Percentiles rank a stretch among this genome's conserved stretches.
Evolutionary conservation across 2,113 vertebrate genomes (phyloP).

Genomic region (Paramisgurnus dabryanus): DNA sequence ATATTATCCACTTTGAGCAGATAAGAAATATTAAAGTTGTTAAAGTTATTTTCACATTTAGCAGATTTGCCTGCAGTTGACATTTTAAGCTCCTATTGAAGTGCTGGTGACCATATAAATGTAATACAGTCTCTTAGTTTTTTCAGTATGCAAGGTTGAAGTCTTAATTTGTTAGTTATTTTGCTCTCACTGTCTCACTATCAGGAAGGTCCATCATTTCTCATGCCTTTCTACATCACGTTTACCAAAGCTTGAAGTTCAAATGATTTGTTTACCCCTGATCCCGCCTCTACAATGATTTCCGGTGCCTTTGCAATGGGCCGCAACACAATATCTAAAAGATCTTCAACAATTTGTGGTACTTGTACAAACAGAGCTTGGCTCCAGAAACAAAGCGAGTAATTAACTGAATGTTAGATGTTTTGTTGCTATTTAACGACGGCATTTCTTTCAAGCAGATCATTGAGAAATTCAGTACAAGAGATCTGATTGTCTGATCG

Average conservation of each 20-base stretch:
- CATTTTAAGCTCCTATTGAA: constrained; percentile 15
- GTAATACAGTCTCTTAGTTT: neutral
- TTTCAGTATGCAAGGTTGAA: neutral
- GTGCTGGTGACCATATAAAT: neutral
- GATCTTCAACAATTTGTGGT: constrained; percentile 12
- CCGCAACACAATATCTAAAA: neutral
- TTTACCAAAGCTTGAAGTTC: constrained; percentile 16
- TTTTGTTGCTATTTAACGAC: neutral
- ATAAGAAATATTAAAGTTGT: neutral
- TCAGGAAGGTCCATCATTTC: constrained; percentile 9
- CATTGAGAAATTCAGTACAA: neutral
- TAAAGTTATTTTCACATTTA: neutral
- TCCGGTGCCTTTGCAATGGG: constrained; percentile 14
- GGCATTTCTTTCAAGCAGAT: neutral
- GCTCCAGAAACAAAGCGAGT: neutral
- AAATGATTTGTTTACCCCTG: constrained; percentile 1
- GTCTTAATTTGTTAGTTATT: neutral
- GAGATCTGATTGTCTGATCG: too few species aligned
- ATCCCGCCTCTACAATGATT: neutral
- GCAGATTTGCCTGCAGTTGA: constrained; percentile 32
- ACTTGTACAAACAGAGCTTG: neutral
- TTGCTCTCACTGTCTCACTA: neutral
- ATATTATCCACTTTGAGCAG: neutral
- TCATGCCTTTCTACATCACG: constrained; percentile 16
- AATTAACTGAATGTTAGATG: neutral